Conservation (phyloP, 1,140 invertebrate species). For the Liolophura sinensis region DNA sequence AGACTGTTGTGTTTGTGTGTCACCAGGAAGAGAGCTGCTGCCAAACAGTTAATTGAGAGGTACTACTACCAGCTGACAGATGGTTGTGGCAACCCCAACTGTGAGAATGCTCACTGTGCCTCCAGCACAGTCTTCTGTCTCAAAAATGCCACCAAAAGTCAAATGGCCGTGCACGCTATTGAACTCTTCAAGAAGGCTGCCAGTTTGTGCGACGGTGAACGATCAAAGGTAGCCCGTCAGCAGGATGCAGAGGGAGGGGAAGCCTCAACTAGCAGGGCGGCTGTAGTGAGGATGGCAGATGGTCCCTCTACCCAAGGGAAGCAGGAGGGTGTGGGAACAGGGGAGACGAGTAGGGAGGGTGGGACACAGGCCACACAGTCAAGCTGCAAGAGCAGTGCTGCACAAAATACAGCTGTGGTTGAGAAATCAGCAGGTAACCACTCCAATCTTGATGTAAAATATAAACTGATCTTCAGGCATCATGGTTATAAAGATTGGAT, state of each 20-base stretch:
- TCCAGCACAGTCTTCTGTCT: slow-evolving; percentile 66
- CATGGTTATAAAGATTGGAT: too few relatives aligned
- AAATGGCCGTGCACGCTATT: slow-evolving; percentile 85
- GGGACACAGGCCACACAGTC: too few relatives aligned
- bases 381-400: too few relatives aligned
- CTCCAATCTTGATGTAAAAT: too few relatives aligned
- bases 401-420: too few relatives aligned
- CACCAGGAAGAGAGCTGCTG: slow-evolving; percentile 78
- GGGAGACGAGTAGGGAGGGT: too few relatives aligned
- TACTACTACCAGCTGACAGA: slow-evolving; percentile 91
- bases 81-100: slow-evolving; percentile 84
- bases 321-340: too few relatives aligned
- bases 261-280: slow-evolving; percentile 9
- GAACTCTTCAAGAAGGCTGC: slow-evolving; percentile 84
- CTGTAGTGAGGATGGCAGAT: neutral
- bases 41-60: slow-evolving; percentile 84
- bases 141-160: slow-evolving; percentile 64
- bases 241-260: slow-evolving; percentile 6
- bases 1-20: slow-evolving; percentile 11
- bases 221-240: slow-evolving; percentile 72
- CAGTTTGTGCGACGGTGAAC: slow-evolving; percentile 73
- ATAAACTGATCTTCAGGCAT: too few relatives aligned
- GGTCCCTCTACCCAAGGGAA: neutral
- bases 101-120: slow-evolving; percentile 84
- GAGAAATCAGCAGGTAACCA: too few relatives aligned